Percentiles rank a stretch among this genome's conserved stretches.
These are phyloP conservation scores for Mustelus asterias DNA, from an alignment of 2,113 vertebrate genomes.

Conservation along the genomic window DNA sequence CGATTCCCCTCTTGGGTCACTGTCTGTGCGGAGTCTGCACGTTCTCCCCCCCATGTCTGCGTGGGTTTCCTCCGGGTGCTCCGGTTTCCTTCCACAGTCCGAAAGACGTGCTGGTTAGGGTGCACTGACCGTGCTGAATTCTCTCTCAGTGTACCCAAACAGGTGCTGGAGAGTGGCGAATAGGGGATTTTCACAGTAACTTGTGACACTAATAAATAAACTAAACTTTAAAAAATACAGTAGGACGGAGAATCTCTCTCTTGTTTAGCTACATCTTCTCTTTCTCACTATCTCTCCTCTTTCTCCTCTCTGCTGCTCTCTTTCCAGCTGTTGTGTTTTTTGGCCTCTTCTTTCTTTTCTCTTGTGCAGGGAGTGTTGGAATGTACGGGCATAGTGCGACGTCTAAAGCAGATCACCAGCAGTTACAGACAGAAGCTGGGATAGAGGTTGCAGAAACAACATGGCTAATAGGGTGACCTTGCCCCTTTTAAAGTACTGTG, in stretches of 20 bases:
- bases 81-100: no score
- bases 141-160: no score
- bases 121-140: no score
- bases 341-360: background rate
- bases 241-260: background rate
- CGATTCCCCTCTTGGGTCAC: no score
- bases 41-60: no score
- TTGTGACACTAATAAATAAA: no score
- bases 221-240: background rate
- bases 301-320: background rate
- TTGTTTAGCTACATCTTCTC: background rate
- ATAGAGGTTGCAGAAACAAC: background rate
- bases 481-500: background rate
- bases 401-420: no score
- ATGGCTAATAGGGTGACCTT: background rate
- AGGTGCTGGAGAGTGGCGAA: no score
- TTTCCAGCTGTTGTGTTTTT: background rate
- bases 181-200: no score
- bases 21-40: no score
- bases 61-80: no score
- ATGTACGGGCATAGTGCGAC: background rate
- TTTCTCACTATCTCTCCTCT: background rate
- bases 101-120: no score
- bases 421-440: background rate
- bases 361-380: background rate